Base-by-base conservation (phyloP, 2,113 vertebrate genomes). In the Sinosuthora webbiana region DNA sequence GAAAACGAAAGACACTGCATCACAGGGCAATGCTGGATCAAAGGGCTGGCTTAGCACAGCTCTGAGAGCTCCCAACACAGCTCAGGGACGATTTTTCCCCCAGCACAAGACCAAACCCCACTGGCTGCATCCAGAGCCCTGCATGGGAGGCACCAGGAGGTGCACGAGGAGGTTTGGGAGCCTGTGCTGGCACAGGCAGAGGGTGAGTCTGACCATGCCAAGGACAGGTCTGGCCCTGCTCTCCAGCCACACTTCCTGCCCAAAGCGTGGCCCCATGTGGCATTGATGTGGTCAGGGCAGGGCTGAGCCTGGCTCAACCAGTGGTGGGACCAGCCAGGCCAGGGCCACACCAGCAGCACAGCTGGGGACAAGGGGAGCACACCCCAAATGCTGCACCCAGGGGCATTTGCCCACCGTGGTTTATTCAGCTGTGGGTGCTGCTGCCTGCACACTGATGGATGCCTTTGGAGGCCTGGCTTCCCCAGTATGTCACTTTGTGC, bases 271-370 rank as follows among this genome's bases (percentile, higher is more conserved):
- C 89, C 57, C 57, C 3, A 7, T 0, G 0, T 12, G 3, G 45
- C 95, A 76, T 13, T 89, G 93, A 90, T 91, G 94, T 78, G 93
- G 94, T 3, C 88, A 95, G 90, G 90, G 90, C 87, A 91, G 87
- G 64, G 84, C 92, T 28, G 73, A 83, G 83, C 63, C 68, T 0
- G 0, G 83, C n/a, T 73, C 87, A 39, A 13, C 76, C 10, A 6
- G 63, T 2, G 0, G 31, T 9, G 69, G 37, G 84, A 93, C 84
- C 1, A 10, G 84, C 81, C 11, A 2, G 81, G 74, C 88, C 6
- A 6, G 60, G 42, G 82, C 55, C 35, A 42, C 22, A 13, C 30
- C 81, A 65, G 25, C 71, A 55, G 3, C 5, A 42, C 0, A 33
- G 35, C 76, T 64, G 87, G 49, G 59, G 37, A 65, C 47, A 30